Percentiles rank a stretch among this genome's conserved stretches.
phyloP scores from a whole-genome alignment of 2,888 invertebrate genomes.

The Seira musarum region DNA sequence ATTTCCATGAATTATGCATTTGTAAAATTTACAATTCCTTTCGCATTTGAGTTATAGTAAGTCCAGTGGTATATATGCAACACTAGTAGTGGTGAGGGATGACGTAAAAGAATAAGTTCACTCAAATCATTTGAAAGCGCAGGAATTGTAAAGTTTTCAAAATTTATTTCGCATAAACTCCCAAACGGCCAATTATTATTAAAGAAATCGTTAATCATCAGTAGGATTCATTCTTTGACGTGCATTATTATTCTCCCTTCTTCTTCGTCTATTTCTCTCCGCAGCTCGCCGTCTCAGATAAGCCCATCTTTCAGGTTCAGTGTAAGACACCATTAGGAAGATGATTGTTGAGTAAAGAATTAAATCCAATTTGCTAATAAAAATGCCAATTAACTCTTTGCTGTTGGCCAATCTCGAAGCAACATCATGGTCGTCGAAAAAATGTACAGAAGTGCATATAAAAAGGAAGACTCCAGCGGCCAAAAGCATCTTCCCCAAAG shows the following conservation, averaged over 20 bases:
- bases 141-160: background rate
- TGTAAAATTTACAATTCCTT: too few species aligned
- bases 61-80: too few species aligned
- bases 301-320: constrained; percentile 23
- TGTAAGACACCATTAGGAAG: constrained; percentile 6
- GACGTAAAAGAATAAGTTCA: background rate
- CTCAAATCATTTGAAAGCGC: background rate
- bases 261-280: background rate
- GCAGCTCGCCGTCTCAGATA: background rate
- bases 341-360: constrained; percentile 11
- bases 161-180: too few species aligned
- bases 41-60: too few species aligned
- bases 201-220: background rate
- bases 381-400: too few species aligned
- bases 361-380: constrained; percentile 35
- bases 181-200: background rate
- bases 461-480: background rate
- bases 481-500: constrained; percentile 3
- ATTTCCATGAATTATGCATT: too few species aligned
- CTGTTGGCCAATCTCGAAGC: background rate
- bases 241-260: background rate
- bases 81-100: too few species aligned
- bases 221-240: background rate
- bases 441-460: constrained; percentile 9
- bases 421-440: background rate